Base-by-base conservation (phyloP, 2,797 vertebrate genomes). In the Allobates femoralis region DNA sequence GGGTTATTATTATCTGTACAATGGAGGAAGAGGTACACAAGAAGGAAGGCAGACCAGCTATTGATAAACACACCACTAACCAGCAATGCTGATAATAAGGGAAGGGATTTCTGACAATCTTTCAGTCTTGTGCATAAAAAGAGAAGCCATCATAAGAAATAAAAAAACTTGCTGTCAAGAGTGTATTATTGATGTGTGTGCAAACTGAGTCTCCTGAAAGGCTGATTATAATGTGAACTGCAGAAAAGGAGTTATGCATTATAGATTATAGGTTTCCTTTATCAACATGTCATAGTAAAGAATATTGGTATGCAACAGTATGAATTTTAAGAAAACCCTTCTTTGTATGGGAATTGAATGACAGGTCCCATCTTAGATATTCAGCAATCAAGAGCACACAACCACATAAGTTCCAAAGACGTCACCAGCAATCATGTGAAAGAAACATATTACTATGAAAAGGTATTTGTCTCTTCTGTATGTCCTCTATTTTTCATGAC, bases 211-310 rank as follows among this genome's bases (percentile, higher is more conserved):
- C 23, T 71, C 21, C 34, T 41, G 37, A 71, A 71, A 41, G 67
- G 34, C 67, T 71, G 67, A 46, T 71, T 71, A 46, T 69, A 69
- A 69, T 71, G 67, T 46, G 37, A 71, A 71, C 67, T n/a, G 67
- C 41, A 71, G 67, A 46, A 41, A 71, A 71, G 19, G 21, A 41
- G n/a, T 23, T 8, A 71, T 71, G 37, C 37, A n/a, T 46, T 71
- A 71, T 46, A 21, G 67, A 71, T 71, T n/a, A 34, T 23, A 71
- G 67, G 21, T 41, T 71, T 46, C 37, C 46, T 71, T 71, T 41
- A 46, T 71, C 34, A n/a, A 41, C 37, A 71, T 71, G 67, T 71
- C 21, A 71, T 23, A n/a, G 37, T 12, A 46, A 71, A 41, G 37
- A 34, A 46, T 41, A 41, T 34, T 18, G 30, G 32, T 10, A 67